Conservation (phyloP, 2,888 invertebrate species). For the Mantis religiosa region DNA sequence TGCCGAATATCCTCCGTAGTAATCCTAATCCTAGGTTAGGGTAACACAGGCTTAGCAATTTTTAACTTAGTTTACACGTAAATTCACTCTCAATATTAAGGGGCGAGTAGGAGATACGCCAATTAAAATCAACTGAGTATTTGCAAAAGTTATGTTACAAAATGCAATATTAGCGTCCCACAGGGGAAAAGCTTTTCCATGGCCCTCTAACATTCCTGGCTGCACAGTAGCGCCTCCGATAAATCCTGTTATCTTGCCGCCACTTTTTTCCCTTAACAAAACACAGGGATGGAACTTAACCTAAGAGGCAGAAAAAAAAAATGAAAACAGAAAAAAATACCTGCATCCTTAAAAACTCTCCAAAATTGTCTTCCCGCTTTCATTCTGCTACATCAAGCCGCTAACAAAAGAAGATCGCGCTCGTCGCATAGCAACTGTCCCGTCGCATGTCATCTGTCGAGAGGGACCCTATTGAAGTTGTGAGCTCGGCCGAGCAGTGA, state of each 20-base stretch:
- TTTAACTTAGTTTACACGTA: no score
- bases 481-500: neutral
- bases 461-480: neutral
- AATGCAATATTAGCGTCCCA: neutral
- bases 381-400: neutral
- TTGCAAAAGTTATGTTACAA: no score
- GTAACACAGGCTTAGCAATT: no score
- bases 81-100: no score
- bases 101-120: no score
- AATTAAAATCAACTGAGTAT: no score
- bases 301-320: neutral
- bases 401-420: neutral
- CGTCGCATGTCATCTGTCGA: conserved; percentile 15
- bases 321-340: neutral
- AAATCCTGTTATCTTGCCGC: neutral
- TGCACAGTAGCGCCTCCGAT: neutral
- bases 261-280: neutral
- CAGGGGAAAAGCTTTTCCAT: neutral
- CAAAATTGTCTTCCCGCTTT: neutral
- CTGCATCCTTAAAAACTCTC: neutral
- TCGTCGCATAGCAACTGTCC: neutral
- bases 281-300: neutral
- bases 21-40: no score
- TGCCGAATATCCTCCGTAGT: no score
- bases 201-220: neutral